Conservation (phyloP, 2,113 vertebrate species). For the Lathamus discolor region DNA sequence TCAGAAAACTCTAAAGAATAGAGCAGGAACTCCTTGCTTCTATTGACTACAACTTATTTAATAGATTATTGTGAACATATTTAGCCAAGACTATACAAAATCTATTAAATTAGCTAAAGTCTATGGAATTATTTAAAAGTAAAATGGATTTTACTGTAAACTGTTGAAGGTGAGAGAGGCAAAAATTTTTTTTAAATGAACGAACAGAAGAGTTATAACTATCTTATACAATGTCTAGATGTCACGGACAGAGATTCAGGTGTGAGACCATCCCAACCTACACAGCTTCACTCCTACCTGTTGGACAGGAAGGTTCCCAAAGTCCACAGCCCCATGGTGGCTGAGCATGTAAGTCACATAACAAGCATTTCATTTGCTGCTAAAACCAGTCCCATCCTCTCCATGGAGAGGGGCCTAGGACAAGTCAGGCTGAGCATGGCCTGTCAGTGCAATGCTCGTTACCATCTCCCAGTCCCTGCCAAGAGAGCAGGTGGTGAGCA, state of each 20-base stretch:
- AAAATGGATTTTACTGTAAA: background rate
- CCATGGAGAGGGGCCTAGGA: background rate
- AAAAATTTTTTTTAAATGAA: background rate
- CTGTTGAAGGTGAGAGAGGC: background rate
- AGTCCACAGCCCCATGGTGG: fast-evolving
- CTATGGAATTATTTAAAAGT: background rate
- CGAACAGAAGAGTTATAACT: background rate
- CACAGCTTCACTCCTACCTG: background rate
- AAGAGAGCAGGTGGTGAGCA: background rate
- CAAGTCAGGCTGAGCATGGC: background rate
- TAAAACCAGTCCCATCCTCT: background rate
- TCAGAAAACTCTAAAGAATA: background rate
- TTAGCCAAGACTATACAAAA: background rate
- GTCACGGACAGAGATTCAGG: background rate
- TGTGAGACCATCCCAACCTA: background rate
- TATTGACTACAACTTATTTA: background rate
- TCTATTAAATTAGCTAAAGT: background rate
- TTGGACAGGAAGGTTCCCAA: background rate
- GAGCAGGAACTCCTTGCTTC: background rate
- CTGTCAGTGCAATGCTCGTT: background rate
- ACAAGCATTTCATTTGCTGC: background rate
- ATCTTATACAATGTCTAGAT: background rate
- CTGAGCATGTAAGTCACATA: background rate
- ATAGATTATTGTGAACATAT: background rate
- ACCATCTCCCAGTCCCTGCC: background rate